Conservation (phyloP, 2,113 vertebrate species). For the Jacana jacana region DNA sequence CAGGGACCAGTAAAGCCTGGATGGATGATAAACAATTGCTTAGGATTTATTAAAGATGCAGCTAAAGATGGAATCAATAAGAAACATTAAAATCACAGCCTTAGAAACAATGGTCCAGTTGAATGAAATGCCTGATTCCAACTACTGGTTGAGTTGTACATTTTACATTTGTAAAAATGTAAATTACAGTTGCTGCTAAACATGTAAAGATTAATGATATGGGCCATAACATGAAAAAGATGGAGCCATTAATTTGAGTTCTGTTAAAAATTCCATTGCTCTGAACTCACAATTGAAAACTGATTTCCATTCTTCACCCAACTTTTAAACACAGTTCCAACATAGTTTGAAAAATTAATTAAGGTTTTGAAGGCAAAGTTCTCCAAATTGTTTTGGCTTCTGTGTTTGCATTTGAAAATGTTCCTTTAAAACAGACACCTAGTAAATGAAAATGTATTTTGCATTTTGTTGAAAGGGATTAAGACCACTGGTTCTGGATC, state of each 20-base stretch:
- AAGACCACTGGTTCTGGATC: conserved; percentile 80
- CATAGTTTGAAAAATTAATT: background rate
- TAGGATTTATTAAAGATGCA: background rate
- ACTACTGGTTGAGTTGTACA: background rate
- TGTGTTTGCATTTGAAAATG: background rate
- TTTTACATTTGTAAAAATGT: too few relatives aligned
- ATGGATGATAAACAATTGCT: background rate
- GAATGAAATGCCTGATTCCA: background rate
- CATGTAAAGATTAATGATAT: background rate
- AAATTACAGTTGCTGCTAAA: background rate
- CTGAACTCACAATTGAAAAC: background rate
- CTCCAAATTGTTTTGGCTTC: background rate
- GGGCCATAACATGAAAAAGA: background rate
- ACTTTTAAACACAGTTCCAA: background rate
- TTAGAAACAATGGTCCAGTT: background rate
- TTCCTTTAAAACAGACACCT: background rate
- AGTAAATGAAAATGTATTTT: background rate
- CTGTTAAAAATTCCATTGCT: background rate
- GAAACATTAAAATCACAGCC: background rate
- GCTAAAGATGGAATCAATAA: background rate
- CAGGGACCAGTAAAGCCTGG: background rate
- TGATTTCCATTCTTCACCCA: background rate
- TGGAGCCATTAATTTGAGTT: background rate
- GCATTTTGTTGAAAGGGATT: conserved; percentile 74
- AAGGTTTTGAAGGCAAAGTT: background rate